These are phyloP conservation scores for Parus major DNA, from an alignment of 2,113 vertebrate genomes.

Conservation along the genomic window DNA sequence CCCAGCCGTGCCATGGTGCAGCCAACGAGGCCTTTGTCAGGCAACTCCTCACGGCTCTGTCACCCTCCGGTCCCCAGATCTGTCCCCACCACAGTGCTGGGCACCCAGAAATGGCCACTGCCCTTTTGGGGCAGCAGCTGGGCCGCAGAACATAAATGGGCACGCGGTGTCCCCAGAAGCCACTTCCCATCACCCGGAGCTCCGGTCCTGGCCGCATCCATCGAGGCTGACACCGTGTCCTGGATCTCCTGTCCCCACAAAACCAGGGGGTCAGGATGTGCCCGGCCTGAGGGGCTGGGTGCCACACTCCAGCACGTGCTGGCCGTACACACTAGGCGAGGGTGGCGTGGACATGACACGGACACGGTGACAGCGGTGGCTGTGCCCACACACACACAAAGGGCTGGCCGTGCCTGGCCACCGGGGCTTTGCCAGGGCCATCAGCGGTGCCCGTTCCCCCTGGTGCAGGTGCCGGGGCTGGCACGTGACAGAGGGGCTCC, in stretches of 20 bases:
- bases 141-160: rapidly evolving
- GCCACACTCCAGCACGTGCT: rapidly evolving
- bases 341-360: rapidly evolving
- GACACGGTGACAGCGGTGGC: background rate
- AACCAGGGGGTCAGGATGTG: rapidly evolving
- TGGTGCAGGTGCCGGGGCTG: background rate
- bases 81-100: rapidly evolving
- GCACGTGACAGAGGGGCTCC: background rate
- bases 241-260: background rate
- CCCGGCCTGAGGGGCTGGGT: rapidly evolving
- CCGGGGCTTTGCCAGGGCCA: background rate
- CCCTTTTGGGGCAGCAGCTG: rapidly evolving
- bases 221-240: rapidly evolving
- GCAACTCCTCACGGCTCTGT: rapidly evolving
- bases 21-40: background rate
- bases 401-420: background rate
- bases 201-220: rapidly evolving
- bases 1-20: rapidly evolving
- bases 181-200: rapidly evolving
- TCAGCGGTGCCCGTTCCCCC: background rate
- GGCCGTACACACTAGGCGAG: rapidly evolving
- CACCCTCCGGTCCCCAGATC: background rate
- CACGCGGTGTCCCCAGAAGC: rapidly evolving
- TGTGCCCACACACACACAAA: background rate
- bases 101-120: background rate